Percentiles rank a stretch among this genome's conserved stretches.
phyloP scores from a whole-genome alignment of 2,797 vertebrate genomes.

The Artibeus jamaicensis region DNA sequence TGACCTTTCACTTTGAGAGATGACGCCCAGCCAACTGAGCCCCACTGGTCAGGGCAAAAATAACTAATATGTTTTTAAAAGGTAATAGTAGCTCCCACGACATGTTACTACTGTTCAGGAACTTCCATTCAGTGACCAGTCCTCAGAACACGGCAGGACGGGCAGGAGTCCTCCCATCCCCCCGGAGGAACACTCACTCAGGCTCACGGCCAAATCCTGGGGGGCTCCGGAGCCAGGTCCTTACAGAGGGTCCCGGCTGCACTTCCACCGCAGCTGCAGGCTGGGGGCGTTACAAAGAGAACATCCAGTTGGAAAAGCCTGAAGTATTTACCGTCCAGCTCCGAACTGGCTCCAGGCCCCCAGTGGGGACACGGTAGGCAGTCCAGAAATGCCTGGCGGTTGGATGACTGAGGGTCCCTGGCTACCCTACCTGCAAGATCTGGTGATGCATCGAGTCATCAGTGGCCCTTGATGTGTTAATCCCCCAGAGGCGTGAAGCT shows the following conservation, averaged over 20 bases:
- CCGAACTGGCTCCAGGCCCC: neutral
- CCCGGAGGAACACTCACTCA: neutral
- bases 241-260: fast-evolving
- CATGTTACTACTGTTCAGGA: neutral
- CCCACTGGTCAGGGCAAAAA: neutral
- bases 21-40: neutral
- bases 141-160: neutral
- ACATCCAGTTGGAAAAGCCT: fast-evolving
- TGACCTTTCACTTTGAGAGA: neutral
- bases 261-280: fast-evolving
- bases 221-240: fast-evolving
- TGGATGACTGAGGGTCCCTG: neutral
- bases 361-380: neutral
- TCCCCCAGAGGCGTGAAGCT: neutral
- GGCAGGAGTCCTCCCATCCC: too few relatives aligned
- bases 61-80: neutral
- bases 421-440: neutral
- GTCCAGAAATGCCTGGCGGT: neutral
- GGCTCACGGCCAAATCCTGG: neutral
- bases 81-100: neutral
- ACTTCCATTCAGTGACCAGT: too few relatives aligned
- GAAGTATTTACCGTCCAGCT: too few relatives aligned
- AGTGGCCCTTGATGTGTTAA: neutral
- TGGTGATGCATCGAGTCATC: too few relatives aligned
- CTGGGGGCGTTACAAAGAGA: fast-evolving